Base-by-base conservation (phyloP, 2,888 invertebrate genomes). In the Stenolophus ochropezus region DNA sequence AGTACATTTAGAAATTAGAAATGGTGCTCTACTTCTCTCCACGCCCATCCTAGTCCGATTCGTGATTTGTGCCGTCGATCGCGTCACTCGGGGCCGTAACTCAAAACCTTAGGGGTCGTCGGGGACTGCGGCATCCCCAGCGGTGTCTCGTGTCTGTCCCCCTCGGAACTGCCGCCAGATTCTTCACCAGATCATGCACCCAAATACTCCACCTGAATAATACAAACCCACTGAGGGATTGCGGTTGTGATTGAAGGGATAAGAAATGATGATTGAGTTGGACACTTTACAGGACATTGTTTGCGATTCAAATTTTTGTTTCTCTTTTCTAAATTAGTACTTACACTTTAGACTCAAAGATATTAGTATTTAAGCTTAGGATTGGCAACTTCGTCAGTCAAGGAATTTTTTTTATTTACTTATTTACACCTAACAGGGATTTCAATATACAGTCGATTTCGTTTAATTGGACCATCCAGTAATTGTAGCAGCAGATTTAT, bases 71-170 rank as follows among this genome's bases (percentile, higher is more conserved):
- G 61, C 25, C 14, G 25, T 25, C n/a, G 73, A 49, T 65, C 61
- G 25, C 65, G 16, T 42, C 42, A 65, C 65, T 20, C 42, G 23
- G 25, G 65, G 49, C 65, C 21, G 47, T 78, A 78, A 78, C 61
- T 78, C 78, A 78, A 78, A 78, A 78, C 78, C 78, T 65, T 78
- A 78, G 49, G 78, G 78, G 65, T 49, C 65, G 78, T 65, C 42
- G 25, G 78, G 65, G 78, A 78, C 65, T 78, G 78, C 78, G 65
- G 78, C 65, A 78, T 78, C 47, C 78, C 78, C 78, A 78, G 23
- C 78, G 78, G 78, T 78, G 78, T 42, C 49, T 58, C 14, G 65
- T 16, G 18, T 16, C 69, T 18, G 20, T 8, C 69, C 8, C 42
- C 42, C 42, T 6, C 18, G 8, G 49, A 78, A 78, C 49, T 65